Evolutionary conservation across 2,888 invertebrate species (phyloP).

Genomic region (Agrilus biguttatus): DNA sequence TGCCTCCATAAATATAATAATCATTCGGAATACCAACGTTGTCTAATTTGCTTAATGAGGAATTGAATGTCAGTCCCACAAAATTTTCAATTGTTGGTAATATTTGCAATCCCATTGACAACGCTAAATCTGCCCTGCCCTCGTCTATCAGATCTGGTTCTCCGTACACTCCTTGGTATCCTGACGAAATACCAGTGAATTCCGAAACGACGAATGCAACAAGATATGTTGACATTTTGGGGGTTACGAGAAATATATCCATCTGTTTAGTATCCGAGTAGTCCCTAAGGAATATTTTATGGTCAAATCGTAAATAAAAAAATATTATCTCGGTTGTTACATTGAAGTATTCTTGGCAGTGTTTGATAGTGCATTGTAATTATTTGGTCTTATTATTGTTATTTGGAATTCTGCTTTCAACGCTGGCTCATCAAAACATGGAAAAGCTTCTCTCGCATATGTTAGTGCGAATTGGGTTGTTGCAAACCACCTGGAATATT

Average conservation of each 20-base stretch:
- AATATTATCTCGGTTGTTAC: neutral
- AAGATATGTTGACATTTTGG: conserved; percentile 60
- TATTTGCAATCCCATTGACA: conserved; percentile 30
- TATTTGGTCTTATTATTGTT: conserved; percentile 20
- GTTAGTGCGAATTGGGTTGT: conserved; percentile 52
- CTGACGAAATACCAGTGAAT: conserved; percentile 25
- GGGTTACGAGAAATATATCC: too few relatives aligned
- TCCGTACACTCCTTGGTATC: conserved; percentile 16
- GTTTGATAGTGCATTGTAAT: conserved; percentile 7
- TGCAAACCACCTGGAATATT: conserved; percentile 22
- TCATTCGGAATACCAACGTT: conserved; percentile 66
- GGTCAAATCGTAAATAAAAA: too few relatives aligned
- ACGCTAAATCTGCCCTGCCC: conserved; percentile 27
- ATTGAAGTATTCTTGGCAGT: neutral
- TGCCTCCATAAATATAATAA: conserved; percentile 58
- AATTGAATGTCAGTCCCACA: conserved; percentile 36
- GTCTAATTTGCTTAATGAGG: conserved; percentile 46
- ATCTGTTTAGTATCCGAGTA: too few relatives aligned
- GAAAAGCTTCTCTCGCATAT: conserved; percentile 52
- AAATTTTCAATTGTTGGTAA: conserved; percentile 37
- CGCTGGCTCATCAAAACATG: conserved; percentile 56
- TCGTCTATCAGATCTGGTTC: conserved; percentile 18
- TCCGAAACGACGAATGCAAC: conserved; percentile 57
- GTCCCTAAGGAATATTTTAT: too few relatives aligned
- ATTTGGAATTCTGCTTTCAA: conserved; percentile 26